These are phyloP conservation scores for Gerris lacustris DNA, from an alignment of 2,888 invertebrate species.

Conservation along the genomic window DNA sequence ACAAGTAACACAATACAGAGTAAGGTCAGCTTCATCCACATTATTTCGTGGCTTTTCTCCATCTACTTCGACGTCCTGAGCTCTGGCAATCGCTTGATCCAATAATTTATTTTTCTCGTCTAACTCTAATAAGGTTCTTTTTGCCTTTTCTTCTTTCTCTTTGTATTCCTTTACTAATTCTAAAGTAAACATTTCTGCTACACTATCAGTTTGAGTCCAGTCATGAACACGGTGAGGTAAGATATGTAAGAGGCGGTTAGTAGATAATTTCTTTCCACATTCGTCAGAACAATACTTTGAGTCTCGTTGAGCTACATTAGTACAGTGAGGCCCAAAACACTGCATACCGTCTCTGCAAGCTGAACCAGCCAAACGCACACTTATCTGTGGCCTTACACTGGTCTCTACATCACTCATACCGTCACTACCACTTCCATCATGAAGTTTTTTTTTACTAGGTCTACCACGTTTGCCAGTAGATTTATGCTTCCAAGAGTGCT, in stretches of 20 bases:
- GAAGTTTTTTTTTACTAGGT: not conserved
- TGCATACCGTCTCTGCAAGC: slow-evolving; percentile 44
- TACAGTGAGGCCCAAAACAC: slow-evolving; percentile 85
- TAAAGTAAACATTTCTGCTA: not conserved
- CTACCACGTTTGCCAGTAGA: not conserved
- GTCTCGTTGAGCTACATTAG: slow-evolving; percentile 56
- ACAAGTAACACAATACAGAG: slow-evolving; percentile 92
- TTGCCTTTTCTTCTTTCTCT: not conserved
- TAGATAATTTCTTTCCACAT: slow-evolving; percentile 81
- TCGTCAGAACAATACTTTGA: slow-evolving; percentile 91
- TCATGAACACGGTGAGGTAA: not conserved
- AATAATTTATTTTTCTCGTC: slow-evolving; percentile 42
- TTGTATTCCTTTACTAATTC: slow-evolving; percentile 6
- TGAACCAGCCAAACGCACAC: slow-evolving; percentile 14
- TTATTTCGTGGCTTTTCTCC: slow-evolving; percentile 44
- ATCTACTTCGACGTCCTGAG: slow-evolving; percentile 57
- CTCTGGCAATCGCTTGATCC: slow-evolving; percentile 66
- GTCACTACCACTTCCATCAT: not conserved
- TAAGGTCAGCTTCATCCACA: slow-evolving; percentile 53
- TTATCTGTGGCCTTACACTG: not conserved
- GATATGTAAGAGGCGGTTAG: slow-evolving; percentile 62
- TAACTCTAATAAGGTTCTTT: not conserved
- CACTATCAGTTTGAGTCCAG: slow-evolving; percentile 8
- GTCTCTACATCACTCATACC: not conserved
- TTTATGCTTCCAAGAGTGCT: not conserved